phyloP scores from a whole-genome alignment of 2,888 invertebrate species.

The Sphecodes monilicornis region DNA sequence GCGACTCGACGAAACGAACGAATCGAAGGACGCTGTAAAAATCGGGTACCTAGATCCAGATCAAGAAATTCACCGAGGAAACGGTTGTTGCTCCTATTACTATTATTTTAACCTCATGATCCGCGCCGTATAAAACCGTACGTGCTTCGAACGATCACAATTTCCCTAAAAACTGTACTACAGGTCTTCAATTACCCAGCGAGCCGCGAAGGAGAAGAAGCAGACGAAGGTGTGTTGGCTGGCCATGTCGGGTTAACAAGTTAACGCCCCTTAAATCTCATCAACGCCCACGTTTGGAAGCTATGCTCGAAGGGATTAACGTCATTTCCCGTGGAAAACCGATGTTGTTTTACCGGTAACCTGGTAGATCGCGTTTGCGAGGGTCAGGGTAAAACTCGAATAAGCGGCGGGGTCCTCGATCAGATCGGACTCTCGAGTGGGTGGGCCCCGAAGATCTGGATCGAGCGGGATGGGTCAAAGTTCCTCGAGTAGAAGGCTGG shows the following conservation, averaged over 20 bases:
- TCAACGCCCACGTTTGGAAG: conserved; percentile 10
- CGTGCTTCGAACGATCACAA: background rate
- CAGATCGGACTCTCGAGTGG: background rate
- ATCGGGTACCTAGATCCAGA: background rate
- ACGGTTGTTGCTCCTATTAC: background rate
- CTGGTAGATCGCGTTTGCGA: background rate
- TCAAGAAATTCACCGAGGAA: no score
- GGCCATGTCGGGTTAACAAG: background rate
- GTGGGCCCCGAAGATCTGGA: background rate
- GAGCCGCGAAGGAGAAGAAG: background rate
- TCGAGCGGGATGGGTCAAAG: background rate
- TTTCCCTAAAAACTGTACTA: background rate
- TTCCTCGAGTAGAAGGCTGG: background rate
- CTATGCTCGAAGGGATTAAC: background rate
- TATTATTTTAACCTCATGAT: background rate
- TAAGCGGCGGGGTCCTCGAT: background rate
- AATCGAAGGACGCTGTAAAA: background rate
- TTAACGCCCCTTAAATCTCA: conserved; percentile 12
- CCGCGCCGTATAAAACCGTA: background rate
- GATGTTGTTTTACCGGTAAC: conserved; percentile 3
- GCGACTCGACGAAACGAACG: background rate
- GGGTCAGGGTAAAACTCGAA: background rate
- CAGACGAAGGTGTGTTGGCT: background rate
- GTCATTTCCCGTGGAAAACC: conserved; percentile 4
- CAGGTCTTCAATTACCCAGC: background rate